Base-by-base conservation (phyloP, 2,113 vertebrate species). In the Hippotragus niger region DNA sequence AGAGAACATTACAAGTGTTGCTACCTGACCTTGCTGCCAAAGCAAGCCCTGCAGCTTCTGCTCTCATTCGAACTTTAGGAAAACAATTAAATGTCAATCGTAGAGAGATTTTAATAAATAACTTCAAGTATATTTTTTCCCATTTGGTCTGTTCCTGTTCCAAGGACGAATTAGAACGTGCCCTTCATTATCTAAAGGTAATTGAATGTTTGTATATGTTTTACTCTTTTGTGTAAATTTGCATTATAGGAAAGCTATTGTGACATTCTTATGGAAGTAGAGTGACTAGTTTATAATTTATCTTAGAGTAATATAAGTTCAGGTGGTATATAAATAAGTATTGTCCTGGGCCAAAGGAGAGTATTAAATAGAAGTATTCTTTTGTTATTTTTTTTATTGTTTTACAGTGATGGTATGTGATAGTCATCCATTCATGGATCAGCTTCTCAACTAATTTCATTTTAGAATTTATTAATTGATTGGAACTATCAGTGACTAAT, bases 101-200 rank as follows among this genome's bases (percentile, higher is more conserved):
- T 76, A 99, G 99, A 98, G 99, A 99, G 97, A 99, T 99, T 97
- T 99, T 99, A 67, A 99, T 99, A 98, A 99, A 99, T 98, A 99
- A 99, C 98, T 99, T 99, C 98, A 99, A 99, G 93, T 99, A 99
- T 98, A 99, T 99, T 97, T 99, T 99, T 98, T 99, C 99, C 96
- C 99, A 99, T 88, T 99, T 99, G 98, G 99, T 99, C 81, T 99
- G 99, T 98, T 99, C 99, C 95, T 99, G 99, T 99, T 99, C 99
- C 86, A 99, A 99, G 97, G 99, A 99, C 98, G 99, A 99, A 98
- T 99, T 99, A 86, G 99, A 99, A 98, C 99, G 99, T 94, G 99
- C 99, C 0, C 99, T 99, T 98, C 99, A 99, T 98, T 99, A 99
- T 98, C 99, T 99, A 6, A 99, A 99, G 99, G 99, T 99, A 99